Base-by-base conservation (phyloP, 1,140 invertebrate genomes). In the Heliconius hermathena region DNA sequence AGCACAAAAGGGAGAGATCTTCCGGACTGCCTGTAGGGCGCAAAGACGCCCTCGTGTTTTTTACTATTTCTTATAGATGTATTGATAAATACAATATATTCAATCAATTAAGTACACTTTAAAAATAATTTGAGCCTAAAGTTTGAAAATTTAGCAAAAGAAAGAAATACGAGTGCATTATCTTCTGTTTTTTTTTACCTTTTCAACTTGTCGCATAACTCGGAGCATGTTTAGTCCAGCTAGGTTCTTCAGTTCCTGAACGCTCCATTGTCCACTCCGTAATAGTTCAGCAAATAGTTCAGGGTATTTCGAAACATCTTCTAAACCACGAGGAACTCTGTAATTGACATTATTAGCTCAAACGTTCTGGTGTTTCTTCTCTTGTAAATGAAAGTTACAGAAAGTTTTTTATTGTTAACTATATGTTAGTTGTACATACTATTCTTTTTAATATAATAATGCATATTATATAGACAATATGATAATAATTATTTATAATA, bases 281-380 rank as follows among this genome's bases (percentile, higher is more conserved):
- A 97, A 91, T 13, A 97, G 91, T 78, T 96, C 95, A 2, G 96
- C 96, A 87, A 96, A 97, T 72, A 98, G 94, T 83, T 97, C 95
- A 3, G 97, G 97, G 93, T 98, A 98, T 87, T 96, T 97, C 46
- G 97, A 98, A 5, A 98, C 97, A 91, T 98, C 97, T 90, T 98
- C 97, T 80, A 98, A 92, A 16, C 97, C 97, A 74, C 95, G 95
- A 57, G 97, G 96, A 46, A 97, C 97, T 88, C 97, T 97, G 88
- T 26, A 74, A 77, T 77, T 33, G 78, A 76, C 46, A 46, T 76
- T 66, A 66, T 66, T 66, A 66, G 57, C n/a, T 66, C 22, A 29
- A 29, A 26, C 57, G 11, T 4, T 3, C 57, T 26, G 11, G 22
- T 29, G 22, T 22, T 11, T 66, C 22, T 66, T 9, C 22, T 60